Percentiles rank a stretch among this genome's conserved stretches.
These are phyloP conservation scores for Diarsia rubi DNA, from an alignment of 2,888 invertebrate genomes.

Conservation along the genomic window DNA sequence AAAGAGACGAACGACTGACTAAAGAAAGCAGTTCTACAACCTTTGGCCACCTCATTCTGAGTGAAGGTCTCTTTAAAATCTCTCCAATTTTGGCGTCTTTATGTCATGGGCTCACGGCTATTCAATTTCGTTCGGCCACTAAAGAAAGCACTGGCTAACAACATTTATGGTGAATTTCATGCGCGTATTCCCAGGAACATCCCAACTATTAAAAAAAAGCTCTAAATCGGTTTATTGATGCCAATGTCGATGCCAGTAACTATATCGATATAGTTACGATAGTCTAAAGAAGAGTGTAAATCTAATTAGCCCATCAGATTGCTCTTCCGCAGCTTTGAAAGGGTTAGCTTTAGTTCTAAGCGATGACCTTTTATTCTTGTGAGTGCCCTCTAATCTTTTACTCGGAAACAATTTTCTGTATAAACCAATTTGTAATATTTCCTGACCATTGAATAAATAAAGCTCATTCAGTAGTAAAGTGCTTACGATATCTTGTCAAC, in stretches of 20 bases:
- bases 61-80: neutral
- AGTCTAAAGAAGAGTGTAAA: constrained; percentile 13
- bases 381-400: constrained; percentile 39
- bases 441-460: constrained; percentile 27
- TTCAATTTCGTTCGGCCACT: neutral
- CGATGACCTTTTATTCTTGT: constrained; percentile 16
- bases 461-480: neutral
- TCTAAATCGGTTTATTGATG: no score
- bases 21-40: neutral
- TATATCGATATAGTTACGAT: no score
- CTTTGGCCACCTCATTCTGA: neutral
- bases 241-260: neutral
- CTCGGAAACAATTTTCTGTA: constrained; percentile 9
- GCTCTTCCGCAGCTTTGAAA: neutral
- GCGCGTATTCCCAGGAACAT: no score
- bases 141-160: neutral
- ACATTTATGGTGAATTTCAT: neutral
- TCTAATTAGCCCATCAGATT: constrained; percentile 11
- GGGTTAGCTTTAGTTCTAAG: neutral
- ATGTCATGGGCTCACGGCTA: neutral
- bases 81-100: neutral
- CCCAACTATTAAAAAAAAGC: no score
- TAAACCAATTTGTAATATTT: constrained; percentile 10
- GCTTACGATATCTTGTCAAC: neutral
- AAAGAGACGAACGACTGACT: neutral